phyloP scores from a whole-genome alignment of 2,888 invertebrate genomes.

The Hemaris fuciformis region DNA sequence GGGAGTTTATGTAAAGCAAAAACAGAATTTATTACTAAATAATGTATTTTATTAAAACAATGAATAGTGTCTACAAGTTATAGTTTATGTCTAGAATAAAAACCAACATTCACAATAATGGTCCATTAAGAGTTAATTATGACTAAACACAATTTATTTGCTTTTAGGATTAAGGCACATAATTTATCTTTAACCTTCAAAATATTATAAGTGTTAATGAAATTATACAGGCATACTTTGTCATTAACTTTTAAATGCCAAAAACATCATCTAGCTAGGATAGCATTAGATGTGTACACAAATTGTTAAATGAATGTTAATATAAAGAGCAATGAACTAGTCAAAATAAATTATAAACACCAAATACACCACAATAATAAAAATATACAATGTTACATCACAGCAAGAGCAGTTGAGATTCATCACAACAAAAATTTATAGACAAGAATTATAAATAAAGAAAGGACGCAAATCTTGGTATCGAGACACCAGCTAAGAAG shows the following conservation, averaged over 20 bases:
- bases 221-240: neutral
- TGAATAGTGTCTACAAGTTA: slow-evolving; percentile 12
- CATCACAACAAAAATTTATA: slow-evolving; percentile 27
- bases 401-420: slow-evolving; percentile 20
- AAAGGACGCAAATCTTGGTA: neutral
- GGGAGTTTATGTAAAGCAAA: neutral
- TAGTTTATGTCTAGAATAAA: slow-evolving; percentile 3
- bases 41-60: slow-evolving; percentile 13
- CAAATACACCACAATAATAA: slow-evolving; percentile 15
- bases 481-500: slow-evolving; percentile 20
- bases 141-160: slow-evolving; percentile 9
- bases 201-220: neutral
- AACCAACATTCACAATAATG: neutral
- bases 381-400: slow-evolving; percentile 2
- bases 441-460: neutral
- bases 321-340: neutral
- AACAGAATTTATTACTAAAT: neutral
- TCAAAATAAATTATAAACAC: neutral
- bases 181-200: neutral
- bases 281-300: neutral
- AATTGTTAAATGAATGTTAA: neutral
- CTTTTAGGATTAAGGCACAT: neutral
- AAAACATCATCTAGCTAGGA: neutral
- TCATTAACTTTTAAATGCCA: neutral
- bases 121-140: neutral